Conservation (phyloP, 2,888 invertebrate species). For the Drosophila heteroneura region DNA sequence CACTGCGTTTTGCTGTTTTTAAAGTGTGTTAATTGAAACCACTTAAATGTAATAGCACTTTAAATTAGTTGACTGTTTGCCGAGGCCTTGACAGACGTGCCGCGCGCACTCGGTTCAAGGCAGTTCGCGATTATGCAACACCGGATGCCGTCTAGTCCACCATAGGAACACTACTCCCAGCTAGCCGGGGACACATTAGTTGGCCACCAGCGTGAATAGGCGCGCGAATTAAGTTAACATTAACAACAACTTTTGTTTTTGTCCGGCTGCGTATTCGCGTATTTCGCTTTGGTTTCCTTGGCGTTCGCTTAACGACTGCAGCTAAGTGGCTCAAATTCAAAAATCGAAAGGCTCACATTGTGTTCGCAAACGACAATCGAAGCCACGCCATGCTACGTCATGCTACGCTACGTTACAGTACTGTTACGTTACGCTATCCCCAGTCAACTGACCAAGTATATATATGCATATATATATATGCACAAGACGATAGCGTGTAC, state of each 20-base stretch:
- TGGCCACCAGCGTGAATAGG: constrained; percentile 1
- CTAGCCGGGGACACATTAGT: constrained; percentile 15
- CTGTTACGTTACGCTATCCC: constrained; percentile 65
- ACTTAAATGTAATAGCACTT: constrained; percentile 80
- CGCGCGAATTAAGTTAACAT: constrained; percentile 18
- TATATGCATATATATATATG: constrained; percentile 7
- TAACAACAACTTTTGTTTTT: constrained; percentile 11
- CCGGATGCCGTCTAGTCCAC: constrained; percentile 21
- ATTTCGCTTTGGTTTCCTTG: constrained; percentile 65
- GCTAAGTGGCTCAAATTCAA: constrained; percentile 57
- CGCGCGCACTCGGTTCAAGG: constrained; percentile 17
- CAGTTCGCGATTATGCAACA: constrained; percentile 53
- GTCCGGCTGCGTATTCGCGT: constrained; percentile 20
- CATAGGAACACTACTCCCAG: constrained; percentile 6
- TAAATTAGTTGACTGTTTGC: constrained; percentile 71
- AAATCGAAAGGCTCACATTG: constrained; percentile 52
- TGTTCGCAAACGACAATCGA: constrained; percentile 20
- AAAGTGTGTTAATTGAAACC: constrained; percentile 77
- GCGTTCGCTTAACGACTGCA: constrained; percentile 76
- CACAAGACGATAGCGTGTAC: constrained; percentile 25
- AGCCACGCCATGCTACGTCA: constrained; percentile 28
- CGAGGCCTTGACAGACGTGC: constrained; percentile 27
- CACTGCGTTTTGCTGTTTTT: constrained; percentile 26
- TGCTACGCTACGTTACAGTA: constrained; percentile 44
- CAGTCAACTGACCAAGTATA: constrained; percentile 49